Evolutionary conservation across 1,140 invertebrate species (phyloP).

Genomic region (Papilio aristodemus): DNA sequence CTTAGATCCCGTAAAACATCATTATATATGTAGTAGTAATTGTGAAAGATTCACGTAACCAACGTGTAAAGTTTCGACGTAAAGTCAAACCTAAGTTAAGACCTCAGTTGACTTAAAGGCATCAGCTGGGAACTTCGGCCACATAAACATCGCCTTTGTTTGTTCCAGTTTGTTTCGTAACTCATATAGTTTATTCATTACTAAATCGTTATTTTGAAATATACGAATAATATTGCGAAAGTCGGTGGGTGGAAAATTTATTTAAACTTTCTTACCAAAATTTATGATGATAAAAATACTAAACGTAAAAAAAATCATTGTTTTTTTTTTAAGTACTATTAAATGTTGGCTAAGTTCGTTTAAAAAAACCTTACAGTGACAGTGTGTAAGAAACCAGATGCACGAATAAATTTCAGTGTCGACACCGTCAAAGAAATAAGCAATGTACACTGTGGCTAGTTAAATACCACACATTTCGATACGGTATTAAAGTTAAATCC

Average conservation of each 20-base stretch:
- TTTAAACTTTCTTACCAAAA: not conserved
- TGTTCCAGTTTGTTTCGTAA: conserved; percentile 27
- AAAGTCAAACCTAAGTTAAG: conserved; percentile 20
- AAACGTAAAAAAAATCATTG: too few species aligned
- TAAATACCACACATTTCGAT: too few species aligned
- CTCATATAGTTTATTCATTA: conserved; percentile 32
- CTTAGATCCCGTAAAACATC: too few species aligned
- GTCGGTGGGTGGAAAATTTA: not conserved
- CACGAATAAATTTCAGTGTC: too few species aligned
- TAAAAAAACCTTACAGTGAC: too few species aligned
- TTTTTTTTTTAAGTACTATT: too few species aligned
- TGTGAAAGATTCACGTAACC: conserved; percentile 17
- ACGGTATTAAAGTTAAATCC: too few species aligned
- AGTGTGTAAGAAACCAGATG: too few species aligned
- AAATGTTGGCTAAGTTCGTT: too few species aligned
- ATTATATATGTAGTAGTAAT: not conserved
- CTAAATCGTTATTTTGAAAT: not conserved
- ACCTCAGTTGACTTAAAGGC: conserved; percentile 27
- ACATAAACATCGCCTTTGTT: conserved; percentile 26
- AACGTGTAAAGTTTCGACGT: conserved; percentile 13
- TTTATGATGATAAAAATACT: too few species aligned
- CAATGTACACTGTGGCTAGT: too few species aligned
- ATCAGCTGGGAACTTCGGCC: conserved; percentile 22
- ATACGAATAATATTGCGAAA: not conserved
- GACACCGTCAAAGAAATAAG: too few species aligned